Base-by-base conservation (phyloP, 2,888 invertebrate genomes). In the Coenonympha glycerion region DNA sequence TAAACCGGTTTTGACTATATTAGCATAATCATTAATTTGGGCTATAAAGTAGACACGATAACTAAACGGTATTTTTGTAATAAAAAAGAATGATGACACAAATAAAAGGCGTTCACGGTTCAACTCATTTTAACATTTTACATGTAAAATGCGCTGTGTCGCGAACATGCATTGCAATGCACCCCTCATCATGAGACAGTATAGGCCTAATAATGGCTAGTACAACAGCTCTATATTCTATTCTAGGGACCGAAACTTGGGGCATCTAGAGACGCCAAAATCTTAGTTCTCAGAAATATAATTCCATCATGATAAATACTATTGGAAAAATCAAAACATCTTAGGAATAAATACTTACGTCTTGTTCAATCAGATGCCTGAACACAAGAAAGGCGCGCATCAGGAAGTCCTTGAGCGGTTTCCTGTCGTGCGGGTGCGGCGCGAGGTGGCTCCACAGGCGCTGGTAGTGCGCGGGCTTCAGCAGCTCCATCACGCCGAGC, bases 381-480 rank as follows among this genome's bases (percentile, higher is more conserved):
- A 96, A 92, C 0, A 95, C 93, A 5, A 93, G 81, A 68, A 97
- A 92, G 0, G 95, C 93, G 55, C 94, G 87, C 68, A 94, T 90
- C 0, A 98, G 86, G 72, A 97, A 95, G 64, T 96, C 95, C 72
- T 96, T 95, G 0, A 96, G 77, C 1, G 93, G 92, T 64, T 95
- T 93, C 8, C 93, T 87, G 65, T 96, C 95, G 55, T 90, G 88
- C 8, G 87, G 89, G 13, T 89, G 87, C 8, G 91, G 91, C 55
- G 92, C 90, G 5, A 93, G 85, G 58, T 94, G 93, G 64, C 95
- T 95, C 93, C 96, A 95, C 36, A 97, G 84, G 11, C 94, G 89
- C 61, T 93, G 92, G 75, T 96, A 97, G 69, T 97, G 97, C 21
- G 92, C 92, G 57, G 96, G 95, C 61, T 94, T 94, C 67, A 98